Conservation (phyloP, 2,113 vertebrate species). For the Trematomus loennbergii region DNA sequence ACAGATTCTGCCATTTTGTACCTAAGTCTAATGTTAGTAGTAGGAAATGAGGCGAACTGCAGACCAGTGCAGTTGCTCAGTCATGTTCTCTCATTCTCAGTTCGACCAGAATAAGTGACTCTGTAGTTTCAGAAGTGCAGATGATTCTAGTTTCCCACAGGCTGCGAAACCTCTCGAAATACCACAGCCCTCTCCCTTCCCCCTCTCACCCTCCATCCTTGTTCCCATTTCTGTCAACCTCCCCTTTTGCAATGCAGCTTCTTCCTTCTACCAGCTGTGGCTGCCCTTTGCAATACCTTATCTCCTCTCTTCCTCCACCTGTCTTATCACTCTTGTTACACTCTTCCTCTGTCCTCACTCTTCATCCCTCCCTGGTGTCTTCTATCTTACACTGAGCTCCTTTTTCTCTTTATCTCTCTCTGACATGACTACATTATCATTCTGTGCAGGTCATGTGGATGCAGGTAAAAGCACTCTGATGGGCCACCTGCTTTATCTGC, state of each 20-base stretch:
- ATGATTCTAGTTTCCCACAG: conserved; percentile 71
- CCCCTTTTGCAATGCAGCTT: conserved; percentile 50
- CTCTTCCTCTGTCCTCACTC: conserved; percentile 26
- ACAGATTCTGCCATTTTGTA: too few relatives aligned
- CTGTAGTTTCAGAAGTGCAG: conserved; percentile 71
- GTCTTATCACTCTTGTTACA: conserved; percentile 40
- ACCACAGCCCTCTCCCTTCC: conserved; percentile 9
- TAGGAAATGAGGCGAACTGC: conserved; percentile 15
- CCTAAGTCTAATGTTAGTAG: not conserved
- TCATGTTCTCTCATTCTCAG: conserved; percentile 64
- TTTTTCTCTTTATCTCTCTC: not conserved
- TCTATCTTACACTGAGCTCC: not conserved
- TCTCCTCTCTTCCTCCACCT: conserved; percentile 39
- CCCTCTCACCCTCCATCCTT: conserved; percentile 35
- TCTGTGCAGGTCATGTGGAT: conserved; percentile 92
- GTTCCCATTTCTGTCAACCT: conserved; percentile 54
- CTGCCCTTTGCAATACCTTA: conserved; percentile 39
- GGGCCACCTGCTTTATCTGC: conserved; percentile 96
- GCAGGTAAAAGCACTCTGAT: conserved; percentile 99
- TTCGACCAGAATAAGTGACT: conserved; percentile 69
- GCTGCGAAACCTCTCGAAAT: conserved; percentile 61
- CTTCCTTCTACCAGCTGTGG: conserved; percentile 37
- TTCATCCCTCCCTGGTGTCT: not conserved
- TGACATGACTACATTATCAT: not conserved
- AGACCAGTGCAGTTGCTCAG: conserved; percentile 47